Evolutionary conservation across 2,797 vertebrate genomes (phyloP), one percentile per base, ranked within the genome.

Genomic region (Coreius guichenoti): DNA sequence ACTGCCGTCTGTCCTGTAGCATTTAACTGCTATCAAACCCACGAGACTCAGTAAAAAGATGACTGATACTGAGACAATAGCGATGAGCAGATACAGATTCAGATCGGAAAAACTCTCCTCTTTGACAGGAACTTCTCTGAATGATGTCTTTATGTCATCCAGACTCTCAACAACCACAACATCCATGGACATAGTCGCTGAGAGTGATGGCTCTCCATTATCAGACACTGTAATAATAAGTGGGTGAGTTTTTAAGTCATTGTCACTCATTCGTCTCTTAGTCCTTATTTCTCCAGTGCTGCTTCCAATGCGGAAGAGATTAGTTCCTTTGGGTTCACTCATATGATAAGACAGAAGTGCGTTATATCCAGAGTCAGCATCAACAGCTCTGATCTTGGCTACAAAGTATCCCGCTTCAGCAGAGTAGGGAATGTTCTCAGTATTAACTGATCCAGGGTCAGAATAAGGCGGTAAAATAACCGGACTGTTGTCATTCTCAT

Each of bases 401-500:
- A 91, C 90, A 83, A 91, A 86, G 73, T 91, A 90, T 11, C 91
- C 91, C 19, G 69, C 88, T 84, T 82, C 85, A 75, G 88, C 88
- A 90, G 90, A 88, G 74, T 80, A 88, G 58, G 89, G 89, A 39
- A 92, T 87, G 43, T 56, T 87, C 86, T 90, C 87, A 31, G 84
- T 58, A 51, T 82, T 86, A 45, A 87, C 82, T 75, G 86, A 89
- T 61, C 83, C 82, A 61, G 85, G 65, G 39, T 90, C 84, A 88
- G 86, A 86, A 87, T 89, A 85, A 47, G 89, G 87, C 31, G 87
- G 33, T 16, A 90, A 81, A 86, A 90, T 87, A n/a, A 80, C 80
- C 21, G 91, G 91, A 26, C 51, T 78, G 84, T 92, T 92, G 77
- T 92, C 91, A 81, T 91, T 92, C 80, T 88, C 88, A 89, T 92